Conservation (phyloP, 2,113 vertebrate genomes). For the Sapajus apella region DNA sequence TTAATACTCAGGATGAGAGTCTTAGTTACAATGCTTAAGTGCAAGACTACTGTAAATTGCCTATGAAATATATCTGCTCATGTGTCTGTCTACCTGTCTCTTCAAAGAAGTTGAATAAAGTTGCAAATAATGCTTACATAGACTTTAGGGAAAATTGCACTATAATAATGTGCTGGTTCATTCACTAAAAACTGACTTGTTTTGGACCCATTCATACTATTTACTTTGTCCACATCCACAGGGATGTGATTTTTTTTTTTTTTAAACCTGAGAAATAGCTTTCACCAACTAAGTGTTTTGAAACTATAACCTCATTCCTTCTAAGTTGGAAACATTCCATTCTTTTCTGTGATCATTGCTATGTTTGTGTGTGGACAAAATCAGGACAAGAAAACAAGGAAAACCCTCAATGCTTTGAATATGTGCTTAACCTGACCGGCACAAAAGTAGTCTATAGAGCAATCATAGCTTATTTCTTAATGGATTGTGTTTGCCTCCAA, state of each 20-base stretch:
- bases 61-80: neutral
- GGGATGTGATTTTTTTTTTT: neutral
- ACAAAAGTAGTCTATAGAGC: neutral
- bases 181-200: slow-evolving; percentile 28
- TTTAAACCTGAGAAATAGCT: neutral
- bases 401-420: neutral
- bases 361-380: neutral
- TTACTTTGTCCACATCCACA: neutral
- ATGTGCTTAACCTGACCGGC: neutral
- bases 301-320: slow-evolving; percentile 25
- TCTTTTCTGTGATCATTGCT: slow-evolving; percentile 18
- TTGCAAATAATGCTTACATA: neutral
- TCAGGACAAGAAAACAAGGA: neutral
- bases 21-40: neutral
- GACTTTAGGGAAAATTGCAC: neutral
- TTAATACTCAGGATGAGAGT: neutral
- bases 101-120: slow-evolving; percentile 34
- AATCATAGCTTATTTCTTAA: neutral
- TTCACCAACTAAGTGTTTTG: neutral
- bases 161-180: neutral
- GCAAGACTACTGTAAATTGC: neutral
- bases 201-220: slow-evolving; percentile 27
- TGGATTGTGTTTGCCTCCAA: neutral
- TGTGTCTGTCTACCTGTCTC: neutral
- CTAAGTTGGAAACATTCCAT: slow-evolving; percentile 49